Conservation (phyloP, 2,113 vertebrate genomes). For the Poeciliopsis occidentalis region DNA sequence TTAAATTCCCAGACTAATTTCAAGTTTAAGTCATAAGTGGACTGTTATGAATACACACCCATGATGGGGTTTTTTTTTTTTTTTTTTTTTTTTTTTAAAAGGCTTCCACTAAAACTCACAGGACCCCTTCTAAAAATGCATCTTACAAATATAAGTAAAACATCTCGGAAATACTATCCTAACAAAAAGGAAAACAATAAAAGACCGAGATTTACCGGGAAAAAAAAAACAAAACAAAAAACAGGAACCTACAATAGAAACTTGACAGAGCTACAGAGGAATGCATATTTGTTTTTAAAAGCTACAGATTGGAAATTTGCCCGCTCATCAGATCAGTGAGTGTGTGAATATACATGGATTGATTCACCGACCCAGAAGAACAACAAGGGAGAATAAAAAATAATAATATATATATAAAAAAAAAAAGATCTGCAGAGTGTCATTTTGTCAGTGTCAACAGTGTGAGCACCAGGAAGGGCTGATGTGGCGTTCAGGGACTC, state of each 20-base stretch:
- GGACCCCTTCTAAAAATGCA: constrained; percentile 58
- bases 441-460: constrained; percentile 81
- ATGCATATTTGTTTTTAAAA: constrained; percentile 86
- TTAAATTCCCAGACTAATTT: constrained; percentile 10
- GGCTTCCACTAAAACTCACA: constrained; percentile 45
- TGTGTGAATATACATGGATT: constrained; percentile 55
- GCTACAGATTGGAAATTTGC: constrained; percentile 88
- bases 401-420: no score
- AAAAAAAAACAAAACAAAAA: constrained; percentile 19
- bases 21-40: constrained; percentile 36
- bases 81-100: constrained; percentile 14
- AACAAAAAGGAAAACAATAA: constrained; percentile 45
- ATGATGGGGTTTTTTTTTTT: constrained; percentile 12
- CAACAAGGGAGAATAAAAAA: no score
- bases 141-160: constrained; percentile 59
- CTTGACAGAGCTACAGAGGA: constrained; percentile 82
- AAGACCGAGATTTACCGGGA: constrained; percentile 58
- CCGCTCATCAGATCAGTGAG: constrained; percentile 82
- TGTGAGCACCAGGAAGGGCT: constrained; percentile 83
- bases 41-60: constrained; percentile 44
- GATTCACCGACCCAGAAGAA: constrained; percentile 84
- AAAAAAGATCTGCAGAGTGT: constrained; percentile 84
- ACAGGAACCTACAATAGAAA: constrained; percentile 64
- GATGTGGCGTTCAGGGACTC: constrained; percentile 39
- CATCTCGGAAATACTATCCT: constrained; percentile 39